Percentiles rank a stretch among this genome's conserved stretches.
Evolutionary conservation across 1,140 invertebrate species (phyloP).

Genomic region (Potamilus streckersoni): DNA sequence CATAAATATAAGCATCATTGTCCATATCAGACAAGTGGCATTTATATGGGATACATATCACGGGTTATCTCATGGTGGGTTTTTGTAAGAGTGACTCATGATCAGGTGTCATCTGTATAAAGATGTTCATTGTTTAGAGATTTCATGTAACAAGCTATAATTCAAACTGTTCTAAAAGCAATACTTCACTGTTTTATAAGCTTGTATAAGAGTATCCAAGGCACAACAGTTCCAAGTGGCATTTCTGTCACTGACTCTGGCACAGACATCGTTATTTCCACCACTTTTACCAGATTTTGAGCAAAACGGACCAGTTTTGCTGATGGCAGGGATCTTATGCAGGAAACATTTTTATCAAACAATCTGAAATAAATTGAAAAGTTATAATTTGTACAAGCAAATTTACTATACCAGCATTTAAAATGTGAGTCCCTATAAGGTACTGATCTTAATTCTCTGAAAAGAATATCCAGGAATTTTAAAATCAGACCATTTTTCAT

Average conservation of each 20-base stretch:
- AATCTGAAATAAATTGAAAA: constrained; percentile 40
- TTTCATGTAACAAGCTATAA: neutral
- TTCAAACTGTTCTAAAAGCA: no score
- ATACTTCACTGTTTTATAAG: constrained; percentile 71
- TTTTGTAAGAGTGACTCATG: neutral
- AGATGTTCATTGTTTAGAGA: neutral
- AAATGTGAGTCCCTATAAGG: neutral
- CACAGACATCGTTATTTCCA: constrained; percentile 77
- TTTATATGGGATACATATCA: no score
- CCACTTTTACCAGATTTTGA: constrained; percentile 81
- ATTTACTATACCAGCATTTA: neutral
- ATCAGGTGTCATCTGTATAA: neutral
- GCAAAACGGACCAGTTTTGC: constrained; percentile 73
- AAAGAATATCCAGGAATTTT: neutral
- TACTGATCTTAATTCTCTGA: neutral
- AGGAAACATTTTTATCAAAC: constrained; percentile 69
- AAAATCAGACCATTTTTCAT: neutral
- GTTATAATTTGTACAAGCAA: neutral
- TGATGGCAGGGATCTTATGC: constrained; percentile 42
- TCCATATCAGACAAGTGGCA: no score
- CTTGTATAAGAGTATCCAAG: constrained; percentile 87
- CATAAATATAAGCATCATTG: no score
- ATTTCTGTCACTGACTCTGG: constrained; percentile 75
- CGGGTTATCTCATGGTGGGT: neutral
- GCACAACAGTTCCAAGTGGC: constrained; percentile 78